A percentile compares a stretch with the other conserved stretches of the same genome.
Conservation (phyloP, 2,888 invertebrate genomes). For the Perdita meconis region DNA sequence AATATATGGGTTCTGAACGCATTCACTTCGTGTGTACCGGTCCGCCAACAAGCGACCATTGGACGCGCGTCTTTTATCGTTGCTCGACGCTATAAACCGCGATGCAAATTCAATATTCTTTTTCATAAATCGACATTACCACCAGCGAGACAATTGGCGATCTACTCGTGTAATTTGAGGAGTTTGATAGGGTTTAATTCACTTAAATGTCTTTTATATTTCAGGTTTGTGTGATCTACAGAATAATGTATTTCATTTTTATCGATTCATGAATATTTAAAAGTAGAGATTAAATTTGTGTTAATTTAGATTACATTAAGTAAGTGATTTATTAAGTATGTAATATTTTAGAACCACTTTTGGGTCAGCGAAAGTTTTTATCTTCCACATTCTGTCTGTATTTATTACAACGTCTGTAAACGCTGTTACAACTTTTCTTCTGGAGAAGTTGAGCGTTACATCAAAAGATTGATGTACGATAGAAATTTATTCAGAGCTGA, state of each 20-base stretch:
- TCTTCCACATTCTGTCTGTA: neutral
- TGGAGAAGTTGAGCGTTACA: neutral
- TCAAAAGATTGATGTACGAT: neutral
- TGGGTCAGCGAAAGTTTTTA: neutral
- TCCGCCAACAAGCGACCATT: conserved; percentile 25
- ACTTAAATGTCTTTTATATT: neutral
- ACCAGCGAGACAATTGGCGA: neutral
- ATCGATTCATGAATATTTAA: neutral
- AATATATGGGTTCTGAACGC: conserved; percentile 48
- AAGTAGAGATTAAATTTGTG: neutral
- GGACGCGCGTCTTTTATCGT: neutral
- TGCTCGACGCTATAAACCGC: conserved; percentile 6
- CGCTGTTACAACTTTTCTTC: neutral
- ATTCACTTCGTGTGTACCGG: conserved; percentile 15
- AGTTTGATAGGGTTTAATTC: neutral
- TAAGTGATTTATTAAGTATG: neutral
- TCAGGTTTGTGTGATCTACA: neutral
- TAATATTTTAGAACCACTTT: neutral
- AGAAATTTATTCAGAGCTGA: neutral
- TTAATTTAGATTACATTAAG: neutral
- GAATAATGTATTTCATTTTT: neutral
- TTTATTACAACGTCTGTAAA: neutral
- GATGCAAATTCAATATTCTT: neutral
- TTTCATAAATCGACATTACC: neutral
- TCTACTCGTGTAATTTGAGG: neutral